phyloP scores from a whole-genome alignment of 2,113 vertebrate species.

The Pachypanchax playfairii region DNA sequence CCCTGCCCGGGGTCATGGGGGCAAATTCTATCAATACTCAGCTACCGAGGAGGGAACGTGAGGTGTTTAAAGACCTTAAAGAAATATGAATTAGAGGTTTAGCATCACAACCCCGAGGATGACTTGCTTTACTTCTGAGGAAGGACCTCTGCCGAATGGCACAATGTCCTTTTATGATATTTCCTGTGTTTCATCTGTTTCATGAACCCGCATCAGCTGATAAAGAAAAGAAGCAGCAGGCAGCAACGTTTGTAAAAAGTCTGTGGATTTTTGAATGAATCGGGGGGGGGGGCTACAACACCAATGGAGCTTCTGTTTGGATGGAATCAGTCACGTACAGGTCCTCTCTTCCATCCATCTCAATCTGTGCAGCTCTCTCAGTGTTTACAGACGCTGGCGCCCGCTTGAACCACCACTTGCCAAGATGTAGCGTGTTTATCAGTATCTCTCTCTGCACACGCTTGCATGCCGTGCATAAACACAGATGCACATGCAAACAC shows the following conservation, averaged over 20 bases:
- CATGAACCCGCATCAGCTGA: constrained; percentile 46
- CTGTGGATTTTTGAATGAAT: constrained; percentile 48
- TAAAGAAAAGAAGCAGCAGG: constrained; percentile 45
- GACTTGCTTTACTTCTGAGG: constrained; percentile 39
- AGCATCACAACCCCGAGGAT: constrained; percentile 49
- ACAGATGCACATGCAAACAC: constrained; percentile 43
- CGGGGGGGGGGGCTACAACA: background rate
- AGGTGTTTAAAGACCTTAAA: too few relatives aligned
- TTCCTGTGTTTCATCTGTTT: constrained; percentile 45
- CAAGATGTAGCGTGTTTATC: constrained; percentile 68
- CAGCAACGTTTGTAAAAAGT: constrained; percentile 58
- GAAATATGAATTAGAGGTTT: too few relatives aligned
- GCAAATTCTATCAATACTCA: too few relatives aligned
- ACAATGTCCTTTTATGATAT: constrained; percentile 54
- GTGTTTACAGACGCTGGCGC: constrained; percentile 53
- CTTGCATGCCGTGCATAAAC: constrained; percentile 32
- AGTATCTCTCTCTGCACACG: constrained; percentile 39
- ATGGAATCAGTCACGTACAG: constrained; percentile 55
- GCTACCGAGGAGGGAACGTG: too few relatives aligned
- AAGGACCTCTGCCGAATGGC: constrained; percentile 66
- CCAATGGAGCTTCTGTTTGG: constrained; percentile 62
- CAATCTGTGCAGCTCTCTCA: constrained; percentile 49
- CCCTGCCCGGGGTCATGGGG: constrained; percentile 8
- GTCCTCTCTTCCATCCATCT: constrained; percentile 56
- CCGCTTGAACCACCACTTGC: constrained; percentile 54